These are phyloP conservation scores for Brachionus paranguensis DNA, from an alignment of 1,140 invertebrate genomes.

Conservation along the genomic window DNA sequence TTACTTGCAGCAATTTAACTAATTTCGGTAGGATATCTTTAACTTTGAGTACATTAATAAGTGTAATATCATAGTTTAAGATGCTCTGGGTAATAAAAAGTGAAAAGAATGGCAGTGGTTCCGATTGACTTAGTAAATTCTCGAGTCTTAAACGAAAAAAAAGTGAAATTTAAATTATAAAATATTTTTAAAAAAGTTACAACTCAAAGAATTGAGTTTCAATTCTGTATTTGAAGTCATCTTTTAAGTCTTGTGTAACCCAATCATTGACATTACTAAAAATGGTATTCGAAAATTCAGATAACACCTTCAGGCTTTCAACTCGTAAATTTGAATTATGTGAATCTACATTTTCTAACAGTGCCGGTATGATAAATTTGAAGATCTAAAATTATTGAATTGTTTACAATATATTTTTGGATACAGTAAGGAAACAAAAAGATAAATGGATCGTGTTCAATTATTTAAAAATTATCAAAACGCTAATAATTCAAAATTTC, in stretches of 20 bases:
- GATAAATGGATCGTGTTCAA: too few species aligned
- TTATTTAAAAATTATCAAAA: too few species aligned
- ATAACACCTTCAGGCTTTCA: neutral
- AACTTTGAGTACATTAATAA: slow-evolving; percentile 8
- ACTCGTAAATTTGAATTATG: neutral
- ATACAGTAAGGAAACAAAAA: too few species aligned
- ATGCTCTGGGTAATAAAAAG: neutral
- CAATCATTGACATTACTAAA: neutral
- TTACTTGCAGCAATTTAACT: neutral
- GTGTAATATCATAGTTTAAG: slow-evolving; percentile 33
- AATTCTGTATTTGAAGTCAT: slow-evolving; percentile 4
- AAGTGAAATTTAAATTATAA: neutral
- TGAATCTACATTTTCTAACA: slow-evolving; percentile 17
- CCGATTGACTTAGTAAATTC: slow-evolving; percentile 1
- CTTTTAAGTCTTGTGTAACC: neutral
- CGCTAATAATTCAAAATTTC: too few species aligned
- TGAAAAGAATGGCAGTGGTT: slow-evolving; percentile 26
- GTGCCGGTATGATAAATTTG: neutral
- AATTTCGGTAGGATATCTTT: slow-evolving; percentile 13
- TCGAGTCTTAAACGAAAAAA: neutral
- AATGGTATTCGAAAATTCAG: neutral
- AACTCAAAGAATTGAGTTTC: slow-evolving; percentile 15
- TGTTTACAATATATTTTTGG: too few species aligned
- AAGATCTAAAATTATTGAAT: neutral
- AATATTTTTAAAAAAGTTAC: neutral